These are phyloP conservation scores for Diogma glabrata DNA, from an alignment of 2,888 invertebrate genomes.

Conservation along the genomic window DNA sequence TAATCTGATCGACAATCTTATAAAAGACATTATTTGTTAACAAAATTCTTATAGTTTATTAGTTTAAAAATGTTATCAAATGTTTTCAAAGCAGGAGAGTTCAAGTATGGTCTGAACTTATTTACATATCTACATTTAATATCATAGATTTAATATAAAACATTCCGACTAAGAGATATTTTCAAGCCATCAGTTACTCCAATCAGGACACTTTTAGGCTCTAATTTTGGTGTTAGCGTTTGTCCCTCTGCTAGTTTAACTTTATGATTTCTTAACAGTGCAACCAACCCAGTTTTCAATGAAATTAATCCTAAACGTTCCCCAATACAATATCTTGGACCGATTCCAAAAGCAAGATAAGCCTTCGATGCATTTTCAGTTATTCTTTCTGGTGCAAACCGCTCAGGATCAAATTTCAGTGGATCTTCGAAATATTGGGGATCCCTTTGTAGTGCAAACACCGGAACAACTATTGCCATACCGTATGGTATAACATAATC, in stretches of 20 bases:
- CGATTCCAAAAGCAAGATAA: conserved; percentile 34
- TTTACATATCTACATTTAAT: too few relatives aligned
- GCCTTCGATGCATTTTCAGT: conserved; percentile 28
- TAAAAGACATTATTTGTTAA: too few relatives aligned
- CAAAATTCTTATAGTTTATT: too few relatives aligned
- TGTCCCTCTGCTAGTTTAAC: background rate
- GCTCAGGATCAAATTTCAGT: conserved; percentile 31
- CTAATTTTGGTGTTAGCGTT: background rate
- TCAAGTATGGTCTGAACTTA: too few relatives aligned
- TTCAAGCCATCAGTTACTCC: background rate
- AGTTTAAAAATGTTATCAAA: too few relatives aligned
- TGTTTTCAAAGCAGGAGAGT: too few relatives aligned
- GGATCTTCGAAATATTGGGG: conserved; percentile 33
- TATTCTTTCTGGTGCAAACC: conserved; percentile 31
- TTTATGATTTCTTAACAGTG: conserved; percentile 29
- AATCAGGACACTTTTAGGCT: background rate
- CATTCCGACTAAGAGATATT: background rate
- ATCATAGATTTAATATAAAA: background rate
- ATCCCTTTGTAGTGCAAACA: conserved; percentile 32
- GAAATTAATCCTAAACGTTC: conserved; percentile 31
- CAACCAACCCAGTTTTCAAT: conserved; percentile 29
- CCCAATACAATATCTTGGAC: conserved; percentile 33
- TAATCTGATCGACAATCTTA: too few relatives aligned
- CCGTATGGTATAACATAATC: conserved; percentile 26
- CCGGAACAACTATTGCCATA: conserved; percentile 32